Evolutionary conservation across 37 sponge, comb jelly and placozoan genomes (phyloP).

Genomic region (Diacarnus erythraeanus): DNA sequence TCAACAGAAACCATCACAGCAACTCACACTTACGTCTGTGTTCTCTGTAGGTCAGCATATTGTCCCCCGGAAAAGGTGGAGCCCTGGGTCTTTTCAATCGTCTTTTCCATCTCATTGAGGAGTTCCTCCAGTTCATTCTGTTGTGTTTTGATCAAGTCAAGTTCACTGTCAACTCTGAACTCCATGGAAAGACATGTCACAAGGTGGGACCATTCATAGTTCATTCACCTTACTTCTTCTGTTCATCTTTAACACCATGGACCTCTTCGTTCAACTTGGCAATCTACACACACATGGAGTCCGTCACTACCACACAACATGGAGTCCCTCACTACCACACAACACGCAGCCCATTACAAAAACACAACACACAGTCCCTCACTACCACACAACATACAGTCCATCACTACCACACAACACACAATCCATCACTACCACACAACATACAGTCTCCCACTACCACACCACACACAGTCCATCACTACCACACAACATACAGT

Average conservation of each 20-base stretch:
- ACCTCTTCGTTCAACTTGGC: conserved; percentile 63
- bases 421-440: too few species aligned
- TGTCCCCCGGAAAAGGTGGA: conserved; percentile 31
- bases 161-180: conserved; percentile 82
- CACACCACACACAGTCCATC: too few species aligned
- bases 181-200: background rate
- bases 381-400: too few species aligned
- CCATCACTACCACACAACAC: too few species aligned
- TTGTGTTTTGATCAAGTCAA: conserved; percentile 92
- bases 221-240: conserved; percentile 28
- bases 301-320: too few species aligned
- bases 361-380: too few species aligned
- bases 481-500: too few species aligned
- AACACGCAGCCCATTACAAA: too few species aligned
- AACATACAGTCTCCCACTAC: too few species aligned
- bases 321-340: too few species aligned
- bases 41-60: conserved; percentile 86
- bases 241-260: conserved; percentile 64
- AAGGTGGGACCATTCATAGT: background rate
- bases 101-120: conserved; percentile 72
- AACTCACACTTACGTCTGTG: conserved; percentile 60
- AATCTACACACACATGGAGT: conserved; percentile 22
- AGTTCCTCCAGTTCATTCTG: conserved; percentile 92
- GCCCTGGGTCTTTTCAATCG: conserved; percentile 18
- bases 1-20: background rate